These are phyloP conservation scores for Cyprinodon tularosa DNA, from an alignment of 2,113 vertebrate species.

Conservation along the genomic window DNA sequence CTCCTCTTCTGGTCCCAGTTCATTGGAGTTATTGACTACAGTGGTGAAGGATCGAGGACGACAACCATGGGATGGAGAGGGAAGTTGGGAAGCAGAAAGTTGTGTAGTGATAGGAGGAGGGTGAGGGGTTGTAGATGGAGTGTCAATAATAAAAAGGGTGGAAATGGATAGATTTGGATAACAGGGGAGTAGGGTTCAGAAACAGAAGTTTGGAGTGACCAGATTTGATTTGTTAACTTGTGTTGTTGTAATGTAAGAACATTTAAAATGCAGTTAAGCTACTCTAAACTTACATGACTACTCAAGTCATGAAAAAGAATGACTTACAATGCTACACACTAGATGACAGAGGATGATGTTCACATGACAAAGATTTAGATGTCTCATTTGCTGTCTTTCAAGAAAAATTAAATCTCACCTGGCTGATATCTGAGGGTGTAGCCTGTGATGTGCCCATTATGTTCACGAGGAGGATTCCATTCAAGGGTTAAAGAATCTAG, in stretches of 20 bases:
- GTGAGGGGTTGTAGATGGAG: constrained; percentile 29
- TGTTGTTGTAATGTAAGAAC: constrained; percentile 31
- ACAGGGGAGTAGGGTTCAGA: constrained; percentile 56
- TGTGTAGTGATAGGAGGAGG: constrained; percentile 32
- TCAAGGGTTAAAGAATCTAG: constrained; percentile 90
- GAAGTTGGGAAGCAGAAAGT: constrained; percentile 46
- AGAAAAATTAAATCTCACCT: constrained; percentile 82
- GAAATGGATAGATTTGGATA: constrained; percentile 44
- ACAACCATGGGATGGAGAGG: constrained; percentile 29
- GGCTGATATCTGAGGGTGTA: constrained; percentile 93
- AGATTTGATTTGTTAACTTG: constrained; percentile 69
- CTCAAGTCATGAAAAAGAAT: constrained; percentile 43
- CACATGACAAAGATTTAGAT: neutral
- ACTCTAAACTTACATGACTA: constrained; percentile 23
- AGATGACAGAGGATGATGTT: constrained; percentile 37
- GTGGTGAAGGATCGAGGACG: constrained; percentile 49
- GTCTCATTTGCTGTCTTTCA: neutral
- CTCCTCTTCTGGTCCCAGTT: constrained; percentile 88
- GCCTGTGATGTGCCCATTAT: constrained; percentile 89
- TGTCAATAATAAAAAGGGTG: constrained; percentile 34
- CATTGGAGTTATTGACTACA: constrained; percentile 94
- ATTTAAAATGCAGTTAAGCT: constrained; percentile 37
- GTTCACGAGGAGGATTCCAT: constrained; percentile 89
- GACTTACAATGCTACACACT: constrained; percentile 51
- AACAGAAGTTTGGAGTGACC: constrained; percentile 56